These are phyloP conservation scores for Megaleporinus macrocephalus DNA, from an alignment of 2,113 vertebrate species.

Conservation along the genomic window DNA sequence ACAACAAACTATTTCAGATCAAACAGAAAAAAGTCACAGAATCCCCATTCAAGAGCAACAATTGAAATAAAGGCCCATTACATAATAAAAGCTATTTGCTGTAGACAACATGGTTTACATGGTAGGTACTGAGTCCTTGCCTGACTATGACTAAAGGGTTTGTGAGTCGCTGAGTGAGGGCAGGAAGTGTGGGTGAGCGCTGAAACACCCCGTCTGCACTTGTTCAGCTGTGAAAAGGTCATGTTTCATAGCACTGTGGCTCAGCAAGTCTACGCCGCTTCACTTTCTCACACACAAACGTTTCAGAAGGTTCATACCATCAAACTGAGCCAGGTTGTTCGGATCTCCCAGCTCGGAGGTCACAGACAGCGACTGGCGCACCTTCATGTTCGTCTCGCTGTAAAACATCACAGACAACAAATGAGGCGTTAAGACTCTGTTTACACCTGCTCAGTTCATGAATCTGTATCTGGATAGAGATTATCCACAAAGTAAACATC, in stretches of 20 bases:
- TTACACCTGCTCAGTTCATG: too few species aligned
- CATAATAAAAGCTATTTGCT: neutral
- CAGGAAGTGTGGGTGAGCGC: slow-evolving; percentile 54
- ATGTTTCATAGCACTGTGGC: neutral
- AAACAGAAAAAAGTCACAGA: too few species aligned
- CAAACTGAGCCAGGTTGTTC: slow-evolving; percentile 83
- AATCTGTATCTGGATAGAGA: too few species aligned
- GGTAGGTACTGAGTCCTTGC: neutral
- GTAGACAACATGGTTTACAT: neutral
- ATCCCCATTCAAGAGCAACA: too few species aligned
- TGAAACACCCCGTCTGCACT: neutral
- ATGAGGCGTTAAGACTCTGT: slow-evolving; percentile 6
- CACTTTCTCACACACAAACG: slow-evolving; percentile 9
- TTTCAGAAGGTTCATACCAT: slow-evolving; percentile 76
- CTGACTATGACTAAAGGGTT: neutral
- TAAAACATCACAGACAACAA: slow-evolving; percentile 37
- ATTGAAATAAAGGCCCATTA: too few species aligned
- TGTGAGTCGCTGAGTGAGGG: slow-evolving; percentile 57
- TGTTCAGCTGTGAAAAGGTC: neutral
- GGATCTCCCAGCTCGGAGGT: slow-evolving; percentile 86
- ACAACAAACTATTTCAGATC: too few species aligned
- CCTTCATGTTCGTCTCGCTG: slow-evolving; percentile 97
- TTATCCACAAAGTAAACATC: too few species aligned
- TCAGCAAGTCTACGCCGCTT: neutral
- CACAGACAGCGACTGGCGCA: slow-evolving; percentile 88